Evolutionary conservation across 2,113 vertebrate genomes (phyloP).

Genomic region (Ailuropoda melanoleuca): DNA sequence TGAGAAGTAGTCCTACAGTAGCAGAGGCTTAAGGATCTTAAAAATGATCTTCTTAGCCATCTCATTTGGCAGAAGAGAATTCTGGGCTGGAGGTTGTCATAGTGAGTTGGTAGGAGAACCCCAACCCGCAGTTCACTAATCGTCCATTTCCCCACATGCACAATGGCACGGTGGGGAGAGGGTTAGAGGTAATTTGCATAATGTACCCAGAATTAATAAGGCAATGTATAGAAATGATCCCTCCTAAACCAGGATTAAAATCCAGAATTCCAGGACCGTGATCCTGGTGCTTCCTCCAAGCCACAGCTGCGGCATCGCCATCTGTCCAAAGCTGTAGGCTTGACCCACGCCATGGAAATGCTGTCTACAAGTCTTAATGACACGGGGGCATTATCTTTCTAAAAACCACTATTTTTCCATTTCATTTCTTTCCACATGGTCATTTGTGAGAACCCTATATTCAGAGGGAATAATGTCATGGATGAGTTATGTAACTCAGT

Average conservation of each 20-base stretch:
- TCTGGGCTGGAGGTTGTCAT: not conserved
- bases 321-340: not conserved
- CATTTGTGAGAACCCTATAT: not conserved
- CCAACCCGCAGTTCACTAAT: rapidly evolving
- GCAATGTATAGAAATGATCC: not conserved
- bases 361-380: too few species aligned
- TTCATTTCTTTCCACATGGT: not conserved
- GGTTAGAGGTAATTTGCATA: not conserved
- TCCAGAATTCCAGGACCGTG: not conserved
- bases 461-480: not conserved
- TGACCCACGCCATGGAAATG: not conserved
- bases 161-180: not conserved
- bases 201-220: not conserved
- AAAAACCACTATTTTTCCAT: not conserved
- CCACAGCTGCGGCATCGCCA: too few species aligned
- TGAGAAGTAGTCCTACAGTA: not conserved
- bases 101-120: not conserved
- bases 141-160: not conserved
- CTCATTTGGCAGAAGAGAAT: not conserved
- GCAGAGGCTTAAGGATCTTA: not conserved
- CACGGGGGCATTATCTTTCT: not conserved
- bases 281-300: not conserved
- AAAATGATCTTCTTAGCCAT: not conserved
- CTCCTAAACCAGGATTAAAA: not conserved
- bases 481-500: not conserved